Base-by-base conservation (phyloP, 2,113 vertebrate species). In the Actenoides hombroni region DNA sequence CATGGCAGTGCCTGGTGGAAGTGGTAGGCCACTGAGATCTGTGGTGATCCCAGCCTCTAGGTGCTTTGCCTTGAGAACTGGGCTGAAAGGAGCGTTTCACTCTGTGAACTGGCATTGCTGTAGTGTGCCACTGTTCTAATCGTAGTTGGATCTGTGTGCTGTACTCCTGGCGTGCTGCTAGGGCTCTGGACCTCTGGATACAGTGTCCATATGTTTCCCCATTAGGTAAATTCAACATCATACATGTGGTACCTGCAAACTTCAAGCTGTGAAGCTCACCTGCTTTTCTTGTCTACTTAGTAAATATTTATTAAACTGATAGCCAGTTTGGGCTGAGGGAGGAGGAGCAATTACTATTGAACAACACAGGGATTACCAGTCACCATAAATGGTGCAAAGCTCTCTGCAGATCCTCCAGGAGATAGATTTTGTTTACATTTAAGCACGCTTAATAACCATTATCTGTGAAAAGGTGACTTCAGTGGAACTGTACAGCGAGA, bases 311-410 rank as follows among this genome's bases (percentile, higher is more conserved):
- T 56, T 85, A 54, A 64, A 84, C 64, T 31, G 28, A 9, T 82
- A 77, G 57, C 61, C 2, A 2, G 48, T 49, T 23, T 69, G 48
- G 42, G 42, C 60, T 61, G 77, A 89, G 51, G 86, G 87, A 82
- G 49, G 90, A 95, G 86, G 77, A 92, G 70, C 76, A 94, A 88
- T 13, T 64, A 42, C 2, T 70, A 31, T 4, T 60, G 80, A 64
- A 56, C 77, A 82, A 10, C 56, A 35, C 1, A 0, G 40, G 74
- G 26, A 86, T 95, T 46, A 48, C 65, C 48, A 24, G 2, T 82
- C 35, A 13, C 65, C 54, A 17, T 88, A 88, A 93, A 46, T 59
- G 85, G 49, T 90, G 86, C 88, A 88, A 14, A 94, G 56, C 76
- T 81, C 42, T 48, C 17, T 17, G 65, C 42, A 31, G 48, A 28